phyloP scores from a whole-genome alignment of 1,140 invertebrate species.

The Neoseiulus cucumeris region DNA sequence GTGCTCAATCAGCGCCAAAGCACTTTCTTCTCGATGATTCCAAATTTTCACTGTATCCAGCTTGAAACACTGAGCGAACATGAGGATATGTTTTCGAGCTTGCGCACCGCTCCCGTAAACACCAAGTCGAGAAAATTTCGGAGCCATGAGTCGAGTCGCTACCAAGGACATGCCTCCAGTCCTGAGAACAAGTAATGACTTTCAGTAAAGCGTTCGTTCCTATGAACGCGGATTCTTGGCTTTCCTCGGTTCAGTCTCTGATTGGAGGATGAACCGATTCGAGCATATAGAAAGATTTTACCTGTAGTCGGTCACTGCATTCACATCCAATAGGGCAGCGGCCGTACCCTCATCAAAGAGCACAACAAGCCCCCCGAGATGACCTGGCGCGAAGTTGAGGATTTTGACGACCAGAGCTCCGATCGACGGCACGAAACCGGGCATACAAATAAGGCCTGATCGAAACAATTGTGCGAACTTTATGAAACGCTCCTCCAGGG shows the following conservation, averaged over 20 bases:
- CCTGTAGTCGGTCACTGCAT: not conserved
- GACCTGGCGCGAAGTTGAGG: not conserved
- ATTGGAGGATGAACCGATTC: no score
- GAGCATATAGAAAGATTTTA: not conserved
- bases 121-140: not conserved
- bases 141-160: not conserved
- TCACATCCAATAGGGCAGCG: not conserved
- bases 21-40: not conserved
- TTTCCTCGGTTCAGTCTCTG: no score
- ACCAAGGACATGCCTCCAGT: not conserved
- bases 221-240: not conserved
- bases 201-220: not conserved
- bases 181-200: not conserved
- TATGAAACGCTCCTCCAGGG: not conserved
- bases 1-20: not conserved
- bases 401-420: not conserved
- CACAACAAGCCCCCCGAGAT: not conserved
- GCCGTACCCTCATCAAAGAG: not conserved
- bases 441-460: slow-evolving; percentile 1
- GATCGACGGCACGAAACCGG: not conserved
- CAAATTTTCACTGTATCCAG: not conserved
- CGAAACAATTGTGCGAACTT: not conserved
- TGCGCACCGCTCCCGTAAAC: not conserved
- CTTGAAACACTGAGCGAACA: not conserved
- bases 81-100: not conserved